Percentiles rank a stretch among this genome's conserved stretches.
Evolutionary conservation across 2,113 vertebrate species (phyloP).

Genomic region (Xiphophorus couchianus): DNA sequence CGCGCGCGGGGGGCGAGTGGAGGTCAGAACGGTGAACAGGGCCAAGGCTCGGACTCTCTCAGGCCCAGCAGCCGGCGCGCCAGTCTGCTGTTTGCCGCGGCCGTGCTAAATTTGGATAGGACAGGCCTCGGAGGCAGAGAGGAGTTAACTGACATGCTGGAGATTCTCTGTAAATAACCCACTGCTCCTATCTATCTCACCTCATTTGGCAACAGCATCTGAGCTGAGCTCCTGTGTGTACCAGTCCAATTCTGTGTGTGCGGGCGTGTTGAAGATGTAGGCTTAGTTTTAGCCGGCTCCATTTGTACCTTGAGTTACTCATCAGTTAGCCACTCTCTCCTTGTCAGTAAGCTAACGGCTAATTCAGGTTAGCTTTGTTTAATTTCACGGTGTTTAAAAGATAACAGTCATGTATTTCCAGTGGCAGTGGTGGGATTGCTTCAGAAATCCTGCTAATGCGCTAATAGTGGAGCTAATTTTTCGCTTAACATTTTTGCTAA

Average conservation of each 20-base stretch:
- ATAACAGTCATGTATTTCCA: too few relatives aligned
- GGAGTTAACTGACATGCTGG: slow-evolving; percentile 66
- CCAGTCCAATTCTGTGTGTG: slow-evolving; percentile 13
- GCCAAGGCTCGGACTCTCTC: slow-evolving; percentile 60
- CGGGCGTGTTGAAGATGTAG: slow-evolving; percentile 10
- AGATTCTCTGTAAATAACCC: slow-evolving; percentile 74
- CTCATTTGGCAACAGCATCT: slow-evolving; percentile 60
- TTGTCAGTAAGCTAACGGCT: not conserved
- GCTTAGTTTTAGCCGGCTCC: slow-evolving; percentile 22
- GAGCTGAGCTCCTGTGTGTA: slow-evolving; percentile 10
- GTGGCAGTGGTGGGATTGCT: too few relatives aligned
- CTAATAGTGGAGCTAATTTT: too few relatives aligned
- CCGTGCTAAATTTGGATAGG: slow-evolving; percentile 71
- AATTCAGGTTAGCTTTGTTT: slow-evolving; percentile 26
- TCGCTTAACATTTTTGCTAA: too few relatives aligned
- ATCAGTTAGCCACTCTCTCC: slow-evolving; percentile 20
- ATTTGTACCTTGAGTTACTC: slow-evolving; percentile 15
- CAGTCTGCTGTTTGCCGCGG: slow-evolving; percentile 66
- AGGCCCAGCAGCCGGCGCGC: slow-evolving; percentile 52
- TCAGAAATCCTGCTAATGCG: too few relatives aligned
- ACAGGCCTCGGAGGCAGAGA: slow-evolving; percentile 62
- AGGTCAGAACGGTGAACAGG: slow-evolving; percentile 70
- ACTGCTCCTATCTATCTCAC: slow-evolving; percentile 59
- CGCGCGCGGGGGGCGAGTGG: slow-evolving; percentile 41
- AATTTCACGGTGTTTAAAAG: not conserved